Evolutionary conservation across 53 echinoderm and acorn worm species (phyloP).

Genomic region (Astropecten irregularis): DNA sequence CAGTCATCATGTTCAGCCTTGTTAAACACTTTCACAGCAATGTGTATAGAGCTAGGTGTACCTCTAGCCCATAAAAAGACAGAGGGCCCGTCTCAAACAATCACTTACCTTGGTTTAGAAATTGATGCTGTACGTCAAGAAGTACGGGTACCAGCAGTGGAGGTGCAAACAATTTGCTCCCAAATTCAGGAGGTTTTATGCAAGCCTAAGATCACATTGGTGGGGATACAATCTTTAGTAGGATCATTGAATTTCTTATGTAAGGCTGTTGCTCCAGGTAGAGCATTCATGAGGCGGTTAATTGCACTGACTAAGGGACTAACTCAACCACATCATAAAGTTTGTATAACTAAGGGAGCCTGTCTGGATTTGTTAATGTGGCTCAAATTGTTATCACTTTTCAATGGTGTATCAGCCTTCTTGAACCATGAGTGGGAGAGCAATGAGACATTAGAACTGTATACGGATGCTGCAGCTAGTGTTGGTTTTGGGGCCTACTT

Average conservation of each 20-base stretch:
- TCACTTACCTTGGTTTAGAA: conserved; percentile 14
- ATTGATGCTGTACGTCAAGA: not conserved
- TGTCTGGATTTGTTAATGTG: conserved; percentile 3
- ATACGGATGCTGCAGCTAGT: conserved; percentile 14
- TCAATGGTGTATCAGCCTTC: conserved; percentile 30
- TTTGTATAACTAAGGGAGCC: not conserved
- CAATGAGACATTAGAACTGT: not conserved
- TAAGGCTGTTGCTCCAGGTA: too few species aligned
- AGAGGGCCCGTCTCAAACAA: not conserved
- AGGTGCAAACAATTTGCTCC: not conserved
- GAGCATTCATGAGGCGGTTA: too few species aligned
- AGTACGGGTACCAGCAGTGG: not conserved
- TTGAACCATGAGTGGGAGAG: not conserved
- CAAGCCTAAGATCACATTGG: not conserved
- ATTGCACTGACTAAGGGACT: not conserved
- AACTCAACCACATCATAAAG: not conserved
- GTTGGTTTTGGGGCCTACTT: conserved; percentile 22
- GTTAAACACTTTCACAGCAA: not conserved
- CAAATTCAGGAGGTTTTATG: not conserved
- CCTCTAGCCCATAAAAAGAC: conserved; percentile 5
- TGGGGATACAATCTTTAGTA: not conserved
- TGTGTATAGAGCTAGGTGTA: not conserved
- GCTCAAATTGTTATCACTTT: not conserved
- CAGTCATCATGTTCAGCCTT: not conserved
- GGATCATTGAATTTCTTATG: conserved; percentile 16